Conservation (phyloP, 2,797 vertebrate genomes). For the Karalla daura region DNA sequence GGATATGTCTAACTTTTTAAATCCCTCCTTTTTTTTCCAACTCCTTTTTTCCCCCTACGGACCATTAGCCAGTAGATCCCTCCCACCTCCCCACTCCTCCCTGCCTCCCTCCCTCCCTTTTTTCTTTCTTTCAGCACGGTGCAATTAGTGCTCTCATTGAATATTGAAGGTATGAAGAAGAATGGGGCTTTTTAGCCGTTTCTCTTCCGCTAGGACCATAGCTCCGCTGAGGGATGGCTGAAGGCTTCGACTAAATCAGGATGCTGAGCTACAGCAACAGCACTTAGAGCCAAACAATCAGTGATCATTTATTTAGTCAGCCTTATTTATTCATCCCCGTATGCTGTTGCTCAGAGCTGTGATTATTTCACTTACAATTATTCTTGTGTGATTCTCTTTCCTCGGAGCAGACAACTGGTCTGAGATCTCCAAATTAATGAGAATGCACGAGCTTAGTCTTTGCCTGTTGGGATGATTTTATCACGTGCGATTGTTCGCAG, state of each 20-base stretch:
- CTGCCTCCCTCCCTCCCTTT: constrained; percentile 58
- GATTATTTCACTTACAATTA: constrained; percentile 77
- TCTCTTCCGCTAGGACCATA: constrained; percentile 83
- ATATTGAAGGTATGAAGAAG: constrained; percentile 87
- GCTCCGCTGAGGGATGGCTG: constrained; percentile 78
- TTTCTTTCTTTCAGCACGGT: constrained; percentile 73
- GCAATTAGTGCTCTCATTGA: constrained; percentile 87
- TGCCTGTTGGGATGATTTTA: constrained; percentile 43
- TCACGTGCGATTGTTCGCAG: constrained; percentile 30
- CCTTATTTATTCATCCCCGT: constrained; percentile 81
- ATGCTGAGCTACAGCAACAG: constrained; percentile 79
- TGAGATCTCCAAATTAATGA: constrained; percentile 54
- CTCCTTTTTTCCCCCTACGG: constrained; percentile 72
- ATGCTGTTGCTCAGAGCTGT: constrained; percentile 76
- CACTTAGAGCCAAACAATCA: constrained; percentile 83
- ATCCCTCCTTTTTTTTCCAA: constrained; percentile 64
- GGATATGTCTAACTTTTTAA: constrained; percentile 84
- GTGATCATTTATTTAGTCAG: constrained; percentile 84
- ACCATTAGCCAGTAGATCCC: constrained; percentile 81
- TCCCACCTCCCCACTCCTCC: constrained; percentile 55
- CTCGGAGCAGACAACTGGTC: constrained; percentile 57
- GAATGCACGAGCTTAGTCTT: constrained; percentile 33
- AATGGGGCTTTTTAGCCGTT: constrained; percentile 84
- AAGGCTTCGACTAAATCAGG: constrained; percentile 83
- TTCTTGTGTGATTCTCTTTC: constrained; percentile 66